Base-by-base conservation (phyloP, 2,888 invertebrate species). In the Drosophila pseudotalamancana region DNA sequence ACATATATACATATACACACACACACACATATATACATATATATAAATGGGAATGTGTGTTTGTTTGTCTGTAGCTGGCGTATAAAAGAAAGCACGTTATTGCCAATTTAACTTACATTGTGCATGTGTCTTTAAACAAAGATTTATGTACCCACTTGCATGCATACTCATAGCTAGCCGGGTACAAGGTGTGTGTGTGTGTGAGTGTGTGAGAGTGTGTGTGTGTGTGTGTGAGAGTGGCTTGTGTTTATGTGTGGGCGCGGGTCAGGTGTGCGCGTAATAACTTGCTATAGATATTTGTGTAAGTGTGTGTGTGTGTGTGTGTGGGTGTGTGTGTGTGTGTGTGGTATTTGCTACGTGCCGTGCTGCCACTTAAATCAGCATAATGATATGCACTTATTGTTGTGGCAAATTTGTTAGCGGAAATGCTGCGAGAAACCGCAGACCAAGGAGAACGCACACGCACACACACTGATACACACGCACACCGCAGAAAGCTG, bases 61-160 rank as follows among this genome's bases (percentile, higher is more conserved):
- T 19, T 39, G 43, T 56, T 35, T 55, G 71, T 50, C 42, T 57
- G 79, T 78, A 61, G 54, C 51, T 80, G 85, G 74, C 77, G 70
- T 85, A 80, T 84, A 75, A 81, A 87, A 82, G 80, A 84, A 86
- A 82, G 87, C 87, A 81, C 81, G 87, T 82, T 82, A 82, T 82
- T 82, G 81, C 85, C 81, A 82, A 82, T 82, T 82, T 82, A 82
- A 82, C 87, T 82, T 82, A 82, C 81, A 82, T 82, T 82, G 87
- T 82, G 81, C 81, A 82, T 82, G 81, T 82, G 81, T 82, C 81
- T 82, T 82, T 82, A 82, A 82, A 82, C 87, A 82, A 87, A 82
- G 81, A 82, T 82, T 82, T 82, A 82, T 82, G 87, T 87, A 87
- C 81, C 81, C 87, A 84, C 85, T 82, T 82, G 81, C 87, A 84